Percentiles rank a stretch among this genome's conserved stretches.
Conservation (phyloP, 2,113 vertebrate genomes). For the Lycocorax pyrrhopterus region DNA sequence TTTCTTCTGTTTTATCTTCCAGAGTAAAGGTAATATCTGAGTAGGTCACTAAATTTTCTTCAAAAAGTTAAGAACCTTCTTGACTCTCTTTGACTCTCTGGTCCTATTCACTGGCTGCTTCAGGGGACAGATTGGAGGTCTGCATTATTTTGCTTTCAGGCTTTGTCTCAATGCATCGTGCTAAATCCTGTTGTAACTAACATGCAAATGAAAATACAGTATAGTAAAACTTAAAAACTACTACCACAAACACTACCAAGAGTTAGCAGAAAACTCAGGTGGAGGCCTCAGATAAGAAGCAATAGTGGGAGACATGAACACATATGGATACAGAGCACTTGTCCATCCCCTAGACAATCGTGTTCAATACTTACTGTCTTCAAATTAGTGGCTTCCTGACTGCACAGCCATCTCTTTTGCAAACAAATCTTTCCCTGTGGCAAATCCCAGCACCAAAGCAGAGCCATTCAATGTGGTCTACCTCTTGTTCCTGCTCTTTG, state of each 20-base stretch:
- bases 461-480: neutral
- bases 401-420: neutral
- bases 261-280: neutral
- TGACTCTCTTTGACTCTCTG: neutral
- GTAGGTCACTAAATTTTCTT: neutral
- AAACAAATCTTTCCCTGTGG: neutral
- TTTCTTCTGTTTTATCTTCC: neutral
- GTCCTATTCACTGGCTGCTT: neutral
- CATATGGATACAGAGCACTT: rapidly evolving
- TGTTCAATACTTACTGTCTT: neutral
- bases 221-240: neutral
- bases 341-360: rapidly evolving
- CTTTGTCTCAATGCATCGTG: neutral
- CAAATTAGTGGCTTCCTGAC: neutral
- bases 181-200: neutral
- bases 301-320: neutral
- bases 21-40: neutral
- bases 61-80: neutral
- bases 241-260: neutral
- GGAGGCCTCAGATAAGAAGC: neutral
- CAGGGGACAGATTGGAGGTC: neutral
- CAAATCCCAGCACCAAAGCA: neutral
- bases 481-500: neutral
- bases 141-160: neutral
- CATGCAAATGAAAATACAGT: neutral